Evolutionary conservation across 2,888 invertebrate species (phyloP).

Genomic region (Platynereis dumerilii): DNA sequence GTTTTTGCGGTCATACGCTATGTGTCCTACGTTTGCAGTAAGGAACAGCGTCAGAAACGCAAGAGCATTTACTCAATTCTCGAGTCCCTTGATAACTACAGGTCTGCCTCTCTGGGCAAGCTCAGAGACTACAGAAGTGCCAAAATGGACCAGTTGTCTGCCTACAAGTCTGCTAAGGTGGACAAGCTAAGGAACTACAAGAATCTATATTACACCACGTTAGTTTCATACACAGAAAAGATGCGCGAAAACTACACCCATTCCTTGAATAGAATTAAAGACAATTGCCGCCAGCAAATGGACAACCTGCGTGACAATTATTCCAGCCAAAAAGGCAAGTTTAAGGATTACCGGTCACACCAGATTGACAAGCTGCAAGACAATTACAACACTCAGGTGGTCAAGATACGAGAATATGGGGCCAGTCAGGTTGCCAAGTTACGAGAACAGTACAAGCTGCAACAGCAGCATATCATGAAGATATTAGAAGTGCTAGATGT

Average conservation of each 20-base stretch:
- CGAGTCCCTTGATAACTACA: constrained; percentile 70
- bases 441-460: constrained; percentile 92
- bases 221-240: constrained; percentile 69
- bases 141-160: constrained; percentile 52
- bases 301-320: constrained; percentile 94
- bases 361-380: constrained; percentile 93
- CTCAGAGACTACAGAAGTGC: constrained; percentile 55
- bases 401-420: constrained; percentile 93
- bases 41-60: constrained; percentile 61
- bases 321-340: constrained; percentile 84
- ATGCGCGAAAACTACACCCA: constrained; percentile 89
- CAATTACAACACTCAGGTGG: constrained; percentile 93
- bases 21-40: constrained; percentile 72
- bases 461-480: constrained; percentile 93
- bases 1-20: constrained; percentile 78
- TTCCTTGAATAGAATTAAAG: constrained; percentile 86
- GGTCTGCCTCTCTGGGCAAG: constrained; percentile 47
- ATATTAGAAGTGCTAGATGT: constrained; percentile 92
- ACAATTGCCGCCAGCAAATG: constrained; percentile 92
- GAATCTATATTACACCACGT: constrained; percentile 35
- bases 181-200: constrained; percentile 51
- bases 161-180: constrained; percentile 54
- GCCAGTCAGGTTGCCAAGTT: constrained; percentile 87
- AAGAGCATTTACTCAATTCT: constrained; percentile 86
- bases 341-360: constrained; percentile 88